Conservation (phyloP, 2,113 vertebrate genomes). For the Cyprinodon variegatus region DNA sequence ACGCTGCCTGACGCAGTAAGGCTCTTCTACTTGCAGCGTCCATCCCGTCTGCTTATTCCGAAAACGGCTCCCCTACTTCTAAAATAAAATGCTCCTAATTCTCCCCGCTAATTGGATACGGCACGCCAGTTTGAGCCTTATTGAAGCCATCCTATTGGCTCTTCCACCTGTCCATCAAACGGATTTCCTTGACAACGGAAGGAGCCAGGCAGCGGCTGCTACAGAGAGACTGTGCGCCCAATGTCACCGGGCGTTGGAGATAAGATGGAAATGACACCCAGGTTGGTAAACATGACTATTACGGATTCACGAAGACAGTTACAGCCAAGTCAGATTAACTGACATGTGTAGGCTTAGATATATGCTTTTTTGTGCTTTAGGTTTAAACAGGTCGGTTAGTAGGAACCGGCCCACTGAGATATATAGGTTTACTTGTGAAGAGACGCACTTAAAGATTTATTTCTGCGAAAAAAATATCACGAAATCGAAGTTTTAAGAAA, state of each 20-base stretch:
- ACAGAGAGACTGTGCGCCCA: conserved; percentile 31
- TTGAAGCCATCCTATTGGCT: conserved; percentile 41
- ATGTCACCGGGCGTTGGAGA: conserved; percentile 50
- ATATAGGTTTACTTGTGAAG: conserved; percentile 1
- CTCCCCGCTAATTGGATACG: conserved; percentile 48
- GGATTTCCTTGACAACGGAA: conserved; percentile 41
- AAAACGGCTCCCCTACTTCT: conserved; percentile 50
- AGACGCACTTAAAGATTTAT: background rate
- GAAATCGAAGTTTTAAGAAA: too few species aligned
- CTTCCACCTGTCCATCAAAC: conserved; percentile 15
- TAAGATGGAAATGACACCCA: conserved; percentile 13
- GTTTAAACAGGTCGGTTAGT: background rate
- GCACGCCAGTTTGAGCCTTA: background rate
- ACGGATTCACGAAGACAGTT: background rate
- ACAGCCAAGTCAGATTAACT: conserved; percentile 27
- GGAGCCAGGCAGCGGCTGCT: conserved; percentile 34
- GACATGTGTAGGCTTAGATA: background rate
- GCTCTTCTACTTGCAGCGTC: conserved; percentile 27
- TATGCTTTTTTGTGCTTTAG: background rate
- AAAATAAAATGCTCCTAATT: conserved; percentile 4
- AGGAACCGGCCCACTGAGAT: too few species aligned
- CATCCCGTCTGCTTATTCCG: background rate
- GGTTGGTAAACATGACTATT: background rate
- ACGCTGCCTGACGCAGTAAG: background rate
- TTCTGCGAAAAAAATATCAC: background rate